phyloP scores from a whole-genome alignment of 2,113 vertebrate species.

The Thalassarche chlororhynchos region DNA sequence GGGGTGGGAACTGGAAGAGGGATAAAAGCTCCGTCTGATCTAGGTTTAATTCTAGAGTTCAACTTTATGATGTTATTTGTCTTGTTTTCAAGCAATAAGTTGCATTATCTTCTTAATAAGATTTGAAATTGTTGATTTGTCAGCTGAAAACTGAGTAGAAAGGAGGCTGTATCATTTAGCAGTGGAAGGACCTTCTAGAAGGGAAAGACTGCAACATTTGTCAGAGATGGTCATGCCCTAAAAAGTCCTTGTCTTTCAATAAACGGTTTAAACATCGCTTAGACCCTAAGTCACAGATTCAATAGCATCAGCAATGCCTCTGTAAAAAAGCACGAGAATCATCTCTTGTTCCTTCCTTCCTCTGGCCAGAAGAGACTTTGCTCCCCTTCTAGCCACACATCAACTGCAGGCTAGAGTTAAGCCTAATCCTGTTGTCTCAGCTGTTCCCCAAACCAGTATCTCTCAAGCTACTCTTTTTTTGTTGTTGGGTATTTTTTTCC shows the following conservation, averaged over 20 bases:
- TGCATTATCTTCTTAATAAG: background rate
- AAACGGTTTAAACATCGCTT: background rate
- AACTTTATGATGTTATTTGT: background rate
- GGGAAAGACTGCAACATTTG: background rate
- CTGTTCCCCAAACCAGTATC: background rate
- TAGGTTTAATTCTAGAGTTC: background rate
- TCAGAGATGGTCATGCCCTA: background rate
- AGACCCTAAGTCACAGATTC: background rate
- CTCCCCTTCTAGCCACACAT: background rate
- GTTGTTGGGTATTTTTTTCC: background rate
- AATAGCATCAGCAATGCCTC: background rate
- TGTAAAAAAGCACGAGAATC: background rate
- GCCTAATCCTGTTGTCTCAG: background rate
- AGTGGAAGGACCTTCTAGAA: background rate
- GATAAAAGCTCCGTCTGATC: background rate
- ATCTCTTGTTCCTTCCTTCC: background rate
- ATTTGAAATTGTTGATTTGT: background rate
- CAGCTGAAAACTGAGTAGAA: background rate
- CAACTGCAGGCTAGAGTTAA: background rate
- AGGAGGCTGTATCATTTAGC: background rate
- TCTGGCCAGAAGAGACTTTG: background rate
- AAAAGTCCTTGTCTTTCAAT: background rate
- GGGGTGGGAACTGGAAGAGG: background rate
- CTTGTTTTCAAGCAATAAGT: background rate
- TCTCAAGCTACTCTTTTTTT: background rate